These are phyloP conservation scores for Sphinx pinastri DNA, from an alignment of 2,888 invertebrate species.

Conservation along the genomic window DNA sequence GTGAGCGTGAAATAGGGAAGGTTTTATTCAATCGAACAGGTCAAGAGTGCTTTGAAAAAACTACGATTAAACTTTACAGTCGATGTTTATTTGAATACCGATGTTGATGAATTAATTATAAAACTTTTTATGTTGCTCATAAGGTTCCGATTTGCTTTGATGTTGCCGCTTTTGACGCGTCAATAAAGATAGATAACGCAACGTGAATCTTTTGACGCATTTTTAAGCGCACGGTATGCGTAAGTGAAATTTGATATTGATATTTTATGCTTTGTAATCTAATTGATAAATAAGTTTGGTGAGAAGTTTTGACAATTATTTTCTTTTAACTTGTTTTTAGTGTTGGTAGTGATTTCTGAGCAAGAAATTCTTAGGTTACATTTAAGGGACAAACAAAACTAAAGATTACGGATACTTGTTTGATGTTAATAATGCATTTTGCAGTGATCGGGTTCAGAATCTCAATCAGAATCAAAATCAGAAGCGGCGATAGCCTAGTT, in stretches of 20 bases:
- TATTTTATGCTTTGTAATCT: constrained; percentile 26
- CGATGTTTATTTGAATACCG: constrained; percentile 51
- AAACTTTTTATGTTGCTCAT: constrained; percentile 48
- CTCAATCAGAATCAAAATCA: too few species aligned
- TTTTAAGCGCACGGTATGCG: constrained; percentile 52
- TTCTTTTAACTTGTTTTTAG: background rate
- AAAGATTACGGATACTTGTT: too few species aligned
- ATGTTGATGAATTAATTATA: constrained; percentile 59
- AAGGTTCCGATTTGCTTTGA: constrained; percentile 48
- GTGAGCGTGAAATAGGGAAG: background rate
- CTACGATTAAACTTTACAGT: constrained; percentile 1
- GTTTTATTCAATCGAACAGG: background rate
- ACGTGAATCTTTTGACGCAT: constrained; percentile 53
- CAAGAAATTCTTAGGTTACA: too few species aligned
- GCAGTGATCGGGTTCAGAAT: too few species aligned
- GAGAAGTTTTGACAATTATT: background rate
- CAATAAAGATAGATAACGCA: constrained; percentile 40
- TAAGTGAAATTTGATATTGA: constrained; percentile 43
- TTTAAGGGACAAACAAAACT: too few species aligned
- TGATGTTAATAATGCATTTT: too few species aligned
- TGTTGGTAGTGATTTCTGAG: too few species aligned
- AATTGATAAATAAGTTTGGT: constrained; percentile 18
- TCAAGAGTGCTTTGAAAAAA: constrained; percentile 6
- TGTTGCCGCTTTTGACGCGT: constrained; percentile 40
- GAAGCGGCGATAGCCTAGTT: too few species aligned